Base-by-base conservation (phyloP, 2,888 invertebrate genomes). In the Aphelenchoides bicaudatus region DNA sequence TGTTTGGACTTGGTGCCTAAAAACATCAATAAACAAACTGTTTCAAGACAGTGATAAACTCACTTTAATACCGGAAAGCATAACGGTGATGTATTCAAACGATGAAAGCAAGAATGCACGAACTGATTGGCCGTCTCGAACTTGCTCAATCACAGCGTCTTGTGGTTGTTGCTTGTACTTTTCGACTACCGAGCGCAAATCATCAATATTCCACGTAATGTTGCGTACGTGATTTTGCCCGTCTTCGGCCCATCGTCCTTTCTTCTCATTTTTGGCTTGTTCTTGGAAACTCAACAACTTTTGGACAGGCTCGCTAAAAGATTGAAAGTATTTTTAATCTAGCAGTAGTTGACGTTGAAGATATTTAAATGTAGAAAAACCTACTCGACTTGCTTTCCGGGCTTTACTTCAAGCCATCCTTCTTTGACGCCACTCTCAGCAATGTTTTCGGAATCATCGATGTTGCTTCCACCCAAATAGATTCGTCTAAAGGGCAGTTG, bases 81-180 rank as follows among this genome's bases (percentile, higher is more conserved):
- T 92, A 59, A 98, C 81, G 0, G 92, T 96, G 59, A 96, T 86
- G 78, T 91, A 88, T 72, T 90, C 87, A 81, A 87, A 91, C 60
- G 88, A 89, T 1, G 94, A 93, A 57, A 94, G 81, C 10, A 99
- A 83, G 75, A 93, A 89, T 2, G 90, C 88, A 66, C 94, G 85
- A 13, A 94, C 87, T 0, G 96, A 43, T 8, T 43, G 10, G 2
- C 52, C 52, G 27, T 51, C 52, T 13, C 52, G 92, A 0, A 98
- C 94, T 83, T 93, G 91, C 80, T 99, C 98, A 71, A 98, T 88
- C 58, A 98, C 86, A 46, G 94, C 83, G 70, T 82, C 88, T 3
- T 94, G 84, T 0, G 90, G 91, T 78, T 91, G 88, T 34, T 88
- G 87, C 63, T 87, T 87, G 66, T 86, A 86, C 75, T 89, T 88